Conservation (phyloP, 2,888 invertebrate species). For the Margaritifera margaritifera region DNA sequence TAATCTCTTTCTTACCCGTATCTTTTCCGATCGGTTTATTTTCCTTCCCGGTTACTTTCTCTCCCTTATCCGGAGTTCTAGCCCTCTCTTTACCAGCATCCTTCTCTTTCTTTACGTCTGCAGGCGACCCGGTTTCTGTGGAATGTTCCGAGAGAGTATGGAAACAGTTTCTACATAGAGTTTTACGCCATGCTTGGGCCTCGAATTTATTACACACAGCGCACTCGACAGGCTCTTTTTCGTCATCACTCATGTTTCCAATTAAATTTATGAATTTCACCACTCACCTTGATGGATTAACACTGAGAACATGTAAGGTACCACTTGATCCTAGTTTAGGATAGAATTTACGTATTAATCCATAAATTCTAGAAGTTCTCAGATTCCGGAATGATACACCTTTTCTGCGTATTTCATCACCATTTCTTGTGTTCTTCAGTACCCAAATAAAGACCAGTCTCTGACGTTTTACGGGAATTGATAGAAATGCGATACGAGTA, state of each 20-base stretch:
- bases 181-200: constrained; percentile 72
- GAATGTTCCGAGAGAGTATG: constrained; percentile 63
- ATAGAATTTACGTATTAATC: too few species aligned
- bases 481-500: too few species aligned
- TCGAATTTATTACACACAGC: constrained; percentile 68
- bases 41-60: constrained; percentile 7
- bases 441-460: constrained; percentile 22
- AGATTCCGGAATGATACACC: not conserved
- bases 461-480: too few species aligned
- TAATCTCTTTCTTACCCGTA: constrained; percentile 1
- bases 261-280: constrained; percentile 15
- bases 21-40: constrained; percentile 3
- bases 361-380: too few species aligned
- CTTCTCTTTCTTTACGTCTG: constrained; percentile 11
- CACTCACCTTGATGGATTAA: not conserved
- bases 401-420: constrained; percentile 47
- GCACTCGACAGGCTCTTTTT: constrained; percentile 22
- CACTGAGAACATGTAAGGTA: not conserved
- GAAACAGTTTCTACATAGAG: constrained; percentile 72
- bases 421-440: constrained; percentile 28
- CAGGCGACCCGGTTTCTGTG: constrained; percentile 8
- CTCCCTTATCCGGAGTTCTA: constrained; percentile 12
- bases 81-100: constrained; percentile 4
- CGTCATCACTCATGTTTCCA: constrained; percentile 35
- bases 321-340: not conserved